A percentile compares a stretch with the other conserved stretches of the same genome.
phyloP scores from a whole-genome alignment of 2,888 invertebrate species.

The Tiphia femorata region DNA sequence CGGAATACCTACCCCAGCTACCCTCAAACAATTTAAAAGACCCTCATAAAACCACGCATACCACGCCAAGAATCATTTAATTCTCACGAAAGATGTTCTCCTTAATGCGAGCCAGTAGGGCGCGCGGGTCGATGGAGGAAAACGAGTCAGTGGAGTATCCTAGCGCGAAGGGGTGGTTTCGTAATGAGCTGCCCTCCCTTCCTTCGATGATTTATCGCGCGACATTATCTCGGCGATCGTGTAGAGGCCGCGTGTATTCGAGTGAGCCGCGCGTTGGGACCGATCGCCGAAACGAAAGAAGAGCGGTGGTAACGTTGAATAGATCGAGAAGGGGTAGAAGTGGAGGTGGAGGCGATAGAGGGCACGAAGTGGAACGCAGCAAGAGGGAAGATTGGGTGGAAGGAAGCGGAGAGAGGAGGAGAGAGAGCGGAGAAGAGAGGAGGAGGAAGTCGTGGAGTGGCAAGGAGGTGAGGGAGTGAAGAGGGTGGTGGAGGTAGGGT shows the following conservation, averaged over 20 bases:
- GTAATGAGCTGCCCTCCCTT: not conserved
- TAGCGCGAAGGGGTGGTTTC: too few species aligned
- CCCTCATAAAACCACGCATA: too few species aligned
- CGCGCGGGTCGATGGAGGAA: too few species aligned
- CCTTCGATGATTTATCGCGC: not conserved
- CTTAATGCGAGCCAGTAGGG: too few species aligned
- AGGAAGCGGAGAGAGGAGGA: constrained; percentile 6
- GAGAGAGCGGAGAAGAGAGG: constrained; percentile 10
- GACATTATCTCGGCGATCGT: not conserved
- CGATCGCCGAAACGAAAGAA: not conserved
- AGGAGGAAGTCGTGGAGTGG: not conserved
- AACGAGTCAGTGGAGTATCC: too few species aligned
- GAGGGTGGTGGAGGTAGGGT: constrained; percentile 31
- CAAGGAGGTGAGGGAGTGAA: constrained; percentile 4
- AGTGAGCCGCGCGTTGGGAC: not conserved
- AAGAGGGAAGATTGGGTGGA: constrained; percentile 20
- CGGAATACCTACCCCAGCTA: too few species aligned
- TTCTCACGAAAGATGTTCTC: too few species aligned
- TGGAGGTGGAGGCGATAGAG: not conserved
- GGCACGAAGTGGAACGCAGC: not conserved
- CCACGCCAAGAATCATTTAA: too few species aligned
- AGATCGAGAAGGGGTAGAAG: not conserved
- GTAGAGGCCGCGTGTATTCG: not conserved
- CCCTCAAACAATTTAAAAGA: too few species aligned
- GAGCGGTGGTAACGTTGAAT: too few species aligned